Evolutionary conservation across 2,797 vertebrate species (phyloP).

Genomic region (Hozukius guyotensis): DNA sequence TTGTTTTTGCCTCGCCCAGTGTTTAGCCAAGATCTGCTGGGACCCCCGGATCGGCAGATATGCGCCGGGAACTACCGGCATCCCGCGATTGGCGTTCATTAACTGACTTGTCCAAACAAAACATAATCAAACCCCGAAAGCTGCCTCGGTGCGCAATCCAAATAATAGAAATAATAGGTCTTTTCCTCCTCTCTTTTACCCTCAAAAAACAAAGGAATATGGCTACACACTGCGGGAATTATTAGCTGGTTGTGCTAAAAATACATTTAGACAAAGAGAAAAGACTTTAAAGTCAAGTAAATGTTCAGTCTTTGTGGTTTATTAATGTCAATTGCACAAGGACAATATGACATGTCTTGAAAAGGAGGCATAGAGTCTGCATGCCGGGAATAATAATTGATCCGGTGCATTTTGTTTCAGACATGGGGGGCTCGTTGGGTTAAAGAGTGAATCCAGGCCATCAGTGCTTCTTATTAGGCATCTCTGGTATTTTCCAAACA

Average conservation of each 20-base stretch:
- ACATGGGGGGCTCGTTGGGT: slow-evolving; percentile 52
- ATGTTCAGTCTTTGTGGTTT: neutral
- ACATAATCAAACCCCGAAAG: slow-evolving; percentile 83
- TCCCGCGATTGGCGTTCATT: slow-evolving; percentile 89
- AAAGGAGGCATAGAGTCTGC: slow-evolving; percentile 27
- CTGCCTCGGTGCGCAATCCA: slow-evolving; percentile 64
- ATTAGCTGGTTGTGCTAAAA: slow-evolving; percentile 38
- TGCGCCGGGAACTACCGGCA: slow-evolving; percentile 82
- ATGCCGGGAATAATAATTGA: slow-evolving; percentile 57
- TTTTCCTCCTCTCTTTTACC: slow-evolving; percentile 65
- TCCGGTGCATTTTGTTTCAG: slow-evolving; percentile 52
- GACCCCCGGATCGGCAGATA: slow-evolving; percentile 83
- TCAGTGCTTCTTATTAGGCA: slow-evolving; percentile 77
- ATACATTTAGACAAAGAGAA: slow-evolving; percentile 19
- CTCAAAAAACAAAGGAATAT: slow-evolving; percentile 49
- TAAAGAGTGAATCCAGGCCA: slow-evolving; percentile 73
- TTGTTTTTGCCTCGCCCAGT: slow-evolving; percentile 83
- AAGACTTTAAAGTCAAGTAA: slow-evolving; percentile 1
- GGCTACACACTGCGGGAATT: slow-evolving; percentile 55
- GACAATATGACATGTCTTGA: slow-evolving; percentile 21
- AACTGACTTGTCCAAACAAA: slow-evolving; percentile 86
- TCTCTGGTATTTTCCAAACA: slow-evolving; percentile 84
- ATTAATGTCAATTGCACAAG: slow-evolving; percentile 6
- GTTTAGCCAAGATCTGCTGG: slow-evolving; percentile 88
- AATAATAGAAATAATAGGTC: slow-evolving; percentile 81